These are phyloP conservation scores for Proctacanthus coquilletti DNA, from an alignment of 1,140 invertebrate genomes.

Conservation along the genomic window DNA sequence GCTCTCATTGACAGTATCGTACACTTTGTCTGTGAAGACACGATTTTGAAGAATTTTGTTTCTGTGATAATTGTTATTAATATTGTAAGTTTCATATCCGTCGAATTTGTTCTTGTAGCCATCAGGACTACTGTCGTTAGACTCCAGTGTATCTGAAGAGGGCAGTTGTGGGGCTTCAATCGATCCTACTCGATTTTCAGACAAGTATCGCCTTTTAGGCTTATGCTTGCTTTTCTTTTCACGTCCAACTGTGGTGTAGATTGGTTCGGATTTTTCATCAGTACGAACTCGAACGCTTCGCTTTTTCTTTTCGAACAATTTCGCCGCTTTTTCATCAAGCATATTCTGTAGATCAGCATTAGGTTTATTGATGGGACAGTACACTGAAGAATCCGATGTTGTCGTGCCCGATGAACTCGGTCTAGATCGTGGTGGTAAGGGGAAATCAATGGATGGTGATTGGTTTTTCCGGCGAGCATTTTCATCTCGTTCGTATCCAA, in stretches of 20 bases:
- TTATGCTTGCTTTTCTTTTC: constrained; percentile 21
- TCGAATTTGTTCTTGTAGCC: constrained; percentile 24
- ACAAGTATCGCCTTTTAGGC: constrained; percentile 20
- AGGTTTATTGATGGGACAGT: constrained; percentile 26
- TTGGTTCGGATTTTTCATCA: constrained; percentile 21
- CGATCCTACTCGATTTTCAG: constrained; percentile 26
- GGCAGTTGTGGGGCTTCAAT: constrained; percentile 19
- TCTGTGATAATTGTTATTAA: constrained; percentile 26
- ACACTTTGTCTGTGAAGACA: constrained; percentile 12
- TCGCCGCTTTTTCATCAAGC: constrained; percentile 21
- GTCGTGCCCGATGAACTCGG: constrained; percentile 23
- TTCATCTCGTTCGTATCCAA: constrained; percentile 20
- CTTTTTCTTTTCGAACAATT: constrained; percentile 21
- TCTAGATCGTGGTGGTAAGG: constrained; percentile 9
- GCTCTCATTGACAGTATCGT: constrained; percentile 8
- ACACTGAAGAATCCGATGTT: constrained; percentile 28
- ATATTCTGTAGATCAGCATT: constrained; percentile 24
- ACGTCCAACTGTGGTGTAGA: constrained; percentile 23
- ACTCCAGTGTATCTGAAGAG: constrained; percentile 3
- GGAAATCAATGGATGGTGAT: constrained; percentile 11
- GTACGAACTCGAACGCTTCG: constrained; percentile 20
- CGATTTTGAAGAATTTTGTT: constrained; percentile 23
- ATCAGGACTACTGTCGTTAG: constrained; percentile 4
- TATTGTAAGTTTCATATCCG: constrained; percentile 24
- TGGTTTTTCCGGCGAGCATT: constrained; percentile 4